A percentile compares a stretch with the other conserved stretches of the same genome.
Conservation (phyloP, 2,113 vertebrate genomes). For the Lichenostomus cassidix region DNA sequence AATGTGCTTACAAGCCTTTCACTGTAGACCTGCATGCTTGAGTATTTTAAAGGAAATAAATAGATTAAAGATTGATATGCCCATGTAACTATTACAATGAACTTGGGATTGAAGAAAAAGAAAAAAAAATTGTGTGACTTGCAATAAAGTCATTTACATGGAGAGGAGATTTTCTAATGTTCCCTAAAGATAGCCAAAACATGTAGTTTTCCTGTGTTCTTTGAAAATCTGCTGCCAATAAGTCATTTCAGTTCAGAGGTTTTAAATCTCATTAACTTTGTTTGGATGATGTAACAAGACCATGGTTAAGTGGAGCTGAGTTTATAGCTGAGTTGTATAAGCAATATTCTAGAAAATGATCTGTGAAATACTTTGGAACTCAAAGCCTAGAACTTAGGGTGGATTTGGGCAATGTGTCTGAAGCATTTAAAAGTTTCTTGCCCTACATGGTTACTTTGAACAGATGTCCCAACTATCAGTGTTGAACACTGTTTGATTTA, state of each 20-base stretch:
- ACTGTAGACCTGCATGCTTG: not conserved
- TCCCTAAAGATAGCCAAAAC: not conserved
- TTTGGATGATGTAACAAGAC: not conserved
- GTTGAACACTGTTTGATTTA: not conserved
- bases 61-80: not conserved
- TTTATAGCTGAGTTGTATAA: not conserved
- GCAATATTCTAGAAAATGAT: not conserved
- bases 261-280: not conserved
- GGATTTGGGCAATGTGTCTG: not conserved
- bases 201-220: not conserved
- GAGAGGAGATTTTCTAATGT: not conserved
- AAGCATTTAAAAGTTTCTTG: not conserved
- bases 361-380: not conserved
- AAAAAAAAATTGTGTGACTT: not conserved
- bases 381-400: not conserved
- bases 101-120: not conserved
- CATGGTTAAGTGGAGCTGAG: not conserved
- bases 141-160: not conserved
- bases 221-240: not conserved
- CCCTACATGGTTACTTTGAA: not conserved
- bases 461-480: not conserved
- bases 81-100: not conserved
- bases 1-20: not conserved
- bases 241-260: not conserved
- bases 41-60: not conserved